Conservation (phyloP, 2,888 invertebrate species). For the Melanotus villosus region DNA sequence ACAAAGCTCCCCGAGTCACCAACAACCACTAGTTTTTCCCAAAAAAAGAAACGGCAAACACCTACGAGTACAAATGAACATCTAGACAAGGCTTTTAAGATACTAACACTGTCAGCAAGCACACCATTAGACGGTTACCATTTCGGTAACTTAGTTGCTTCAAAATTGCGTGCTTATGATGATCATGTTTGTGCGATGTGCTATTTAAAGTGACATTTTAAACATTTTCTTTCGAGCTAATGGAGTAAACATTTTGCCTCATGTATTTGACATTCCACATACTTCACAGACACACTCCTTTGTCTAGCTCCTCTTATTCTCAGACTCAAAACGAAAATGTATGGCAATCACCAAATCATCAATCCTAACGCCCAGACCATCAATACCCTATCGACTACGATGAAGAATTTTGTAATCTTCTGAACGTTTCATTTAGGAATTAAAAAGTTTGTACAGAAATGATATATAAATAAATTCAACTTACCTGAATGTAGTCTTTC, state of each 20-base stretch:
- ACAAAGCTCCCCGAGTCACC: neutral
- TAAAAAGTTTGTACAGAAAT: neutral
- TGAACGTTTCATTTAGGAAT: too few species aligned
- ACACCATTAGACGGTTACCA: neutral
- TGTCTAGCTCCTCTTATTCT: neutral
- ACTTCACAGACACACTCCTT: too few species aligned
- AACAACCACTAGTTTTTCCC: too few species aligned
- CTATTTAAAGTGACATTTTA: neutral
- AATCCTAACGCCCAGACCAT: neutral
- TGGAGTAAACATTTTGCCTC: neutral
- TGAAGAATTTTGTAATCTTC: too few species aligned
- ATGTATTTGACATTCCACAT: neutral
- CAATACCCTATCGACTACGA: too few species aligned
- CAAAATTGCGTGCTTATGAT: neutral
- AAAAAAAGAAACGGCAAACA: too few species aligned
- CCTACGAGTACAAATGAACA: neutral
- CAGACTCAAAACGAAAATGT: neutral
- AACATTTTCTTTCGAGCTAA: neutral
- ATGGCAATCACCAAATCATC: neutral
- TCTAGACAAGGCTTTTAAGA: neutral
- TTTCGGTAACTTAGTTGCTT: neutral
- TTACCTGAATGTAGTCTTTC: slow-evolving; percentile 25
- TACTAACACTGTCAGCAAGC: neutral
- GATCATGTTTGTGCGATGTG: neutral
- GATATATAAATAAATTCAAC: neutral